Percentiles rank a stretch among this genome's conserved stretches.
Conservation (phyloP, 2,113 vertebrate species). For the Oriolus oriolus region DNA sequence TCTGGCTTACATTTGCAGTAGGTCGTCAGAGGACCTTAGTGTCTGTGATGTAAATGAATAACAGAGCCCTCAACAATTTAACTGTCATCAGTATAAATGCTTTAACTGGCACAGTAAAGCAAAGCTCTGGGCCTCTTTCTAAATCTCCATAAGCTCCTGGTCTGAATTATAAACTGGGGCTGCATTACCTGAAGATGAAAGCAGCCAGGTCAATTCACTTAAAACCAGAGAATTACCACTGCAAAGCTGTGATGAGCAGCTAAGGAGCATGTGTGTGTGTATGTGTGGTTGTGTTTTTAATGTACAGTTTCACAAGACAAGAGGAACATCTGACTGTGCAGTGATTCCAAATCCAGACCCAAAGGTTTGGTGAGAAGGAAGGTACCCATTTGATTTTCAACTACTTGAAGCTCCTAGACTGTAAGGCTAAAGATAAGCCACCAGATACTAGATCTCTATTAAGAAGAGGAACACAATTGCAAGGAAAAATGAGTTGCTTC, state of each 20-base stretch:
- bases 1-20: conserved; percentile 87
- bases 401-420: neutral
- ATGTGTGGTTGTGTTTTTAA: neutral
- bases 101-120: conserved; percentile 73
- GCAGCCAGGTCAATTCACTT: conserved; percentile 73
- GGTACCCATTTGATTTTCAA: neutral
- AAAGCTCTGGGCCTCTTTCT: conserved; percentile 59
- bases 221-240: conserved; percentile 69
- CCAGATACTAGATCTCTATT: neutral
- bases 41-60: conserved; percentile 86
- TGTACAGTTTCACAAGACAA: neutral
- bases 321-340: neutral
- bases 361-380: neutral
- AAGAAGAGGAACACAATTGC: neutral
- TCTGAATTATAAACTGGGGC: conserved; percentile 70
- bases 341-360: neutral
- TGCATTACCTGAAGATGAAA: conserved; percentile 82
- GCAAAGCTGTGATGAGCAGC: conserved; percentile 73
- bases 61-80: conserved; percentile 85
- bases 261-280: conserved; percentile 44
- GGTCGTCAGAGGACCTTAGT: conserved; percentile 77
- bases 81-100: conserved; percentile 85
- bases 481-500: neutral
- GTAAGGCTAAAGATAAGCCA: neutral
- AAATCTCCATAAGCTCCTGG: conserved; percentile 75